Base-by-base conservation (phyloP, 1,140 invertebrate genomes). In the Prorops nasuta region DNA sequence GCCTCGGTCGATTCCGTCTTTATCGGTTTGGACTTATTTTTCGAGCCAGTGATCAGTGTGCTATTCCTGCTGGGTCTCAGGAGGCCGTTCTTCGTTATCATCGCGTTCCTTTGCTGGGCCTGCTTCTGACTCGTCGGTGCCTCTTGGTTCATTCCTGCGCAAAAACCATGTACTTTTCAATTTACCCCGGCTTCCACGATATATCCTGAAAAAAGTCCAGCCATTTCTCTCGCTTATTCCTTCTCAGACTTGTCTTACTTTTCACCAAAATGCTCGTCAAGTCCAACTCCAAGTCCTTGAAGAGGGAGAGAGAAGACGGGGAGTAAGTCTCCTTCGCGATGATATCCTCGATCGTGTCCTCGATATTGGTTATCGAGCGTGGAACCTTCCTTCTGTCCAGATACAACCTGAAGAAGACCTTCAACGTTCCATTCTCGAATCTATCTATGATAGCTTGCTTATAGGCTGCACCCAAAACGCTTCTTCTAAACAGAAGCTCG, bases 371-470 rank as follows among this genome's bases (percentile, higher is more conserved):
- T 7, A 86, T 71, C 3, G 83, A 79, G 58, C 84, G 84, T 3
- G 85, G 83, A 59, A 89, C 80, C 82, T 89, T 88, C 79, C 85
- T 84, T 60, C 85, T 79, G 66, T 91, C 87, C 15, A 90, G 74
- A 52, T 86, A 84, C 8, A 91, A 60, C 72, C 81, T 83, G 72
- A 89, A 91, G 71, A 86, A 86, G 8, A 90, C 84, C 53, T 87
- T 84, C n/a, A 88, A 68, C 43, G 82, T 80, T 44, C 84, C 81
- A 54, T 85, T 85, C 16, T 85, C 83, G 63, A 90, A 88, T 63
- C 81, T 82, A 21, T 86, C 84, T 51, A 90, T 83, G 9, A 81
- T 67, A 9, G 81, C 80, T 12, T 83, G 81, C 21, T 84, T 81
- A 47, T 86, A 82, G 12, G 87, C 81, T 32, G 81, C 76, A 19